Evolutionary conservation across 2,888 invertebrate genomes (phyloP), one percentile per base, ranked within the genome.

Genomic region (Nezara viridula): DNA sequence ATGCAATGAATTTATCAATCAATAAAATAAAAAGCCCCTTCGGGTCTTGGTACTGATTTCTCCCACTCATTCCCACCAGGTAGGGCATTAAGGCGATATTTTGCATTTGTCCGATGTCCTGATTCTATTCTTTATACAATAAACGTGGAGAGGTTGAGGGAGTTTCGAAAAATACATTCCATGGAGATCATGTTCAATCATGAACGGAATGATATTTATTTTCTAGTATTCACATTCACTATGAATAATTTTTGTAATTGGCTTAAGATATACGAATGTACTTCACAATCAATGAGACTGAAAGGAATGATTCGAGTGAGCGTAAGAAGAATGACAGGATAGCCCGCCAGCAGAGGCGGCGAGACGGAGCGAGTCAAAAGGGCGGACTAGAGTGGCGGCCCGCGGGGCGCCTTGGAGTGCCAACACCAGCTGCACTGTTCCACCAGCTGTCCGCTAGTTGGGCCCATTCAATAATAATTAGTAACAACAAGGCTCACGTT

Each of bases 371-470:
- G 81, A 81, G 81, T 81, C 81, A 81, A 81, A 24, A 81, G 81
- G 37, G 1, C n/a, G 81, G 9, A 44, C 81, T 44, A 24, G 44
- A 81, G 81, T 44, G 44, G 12, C 6, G 44, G n/a, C 14, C 81
- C 44, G 44, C 81, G 81, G 81, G 81, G 44, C 3, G 44, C 24
- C 44, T 6, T 77, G 3, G 77, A 77, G 77, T 77, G 24, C 81
- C 81, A 81, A 81, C 81, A 81, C 81, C 81, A 81, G 81, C 81
- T 81, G 81, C 44, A 24, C 77, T 12, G 10, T 21, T 40, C 9
- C 1, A 12, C 81, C 81, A 81, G 81, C 44, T 81, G 81, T 81
- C 81, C 24, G 2, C 21, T 77, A 21, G 37, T 73, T 37, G 40
- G 73, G 10, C 40, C n/a, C 12, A n/a, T 4, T 50, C 19, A 16